Percentiles rank a stretch among this genome's conserved stretches.
phyloP scores from a whole-genome alignment of 2,888 invertebrate genomes.

The Polydrusus tereticollis region DNA sequence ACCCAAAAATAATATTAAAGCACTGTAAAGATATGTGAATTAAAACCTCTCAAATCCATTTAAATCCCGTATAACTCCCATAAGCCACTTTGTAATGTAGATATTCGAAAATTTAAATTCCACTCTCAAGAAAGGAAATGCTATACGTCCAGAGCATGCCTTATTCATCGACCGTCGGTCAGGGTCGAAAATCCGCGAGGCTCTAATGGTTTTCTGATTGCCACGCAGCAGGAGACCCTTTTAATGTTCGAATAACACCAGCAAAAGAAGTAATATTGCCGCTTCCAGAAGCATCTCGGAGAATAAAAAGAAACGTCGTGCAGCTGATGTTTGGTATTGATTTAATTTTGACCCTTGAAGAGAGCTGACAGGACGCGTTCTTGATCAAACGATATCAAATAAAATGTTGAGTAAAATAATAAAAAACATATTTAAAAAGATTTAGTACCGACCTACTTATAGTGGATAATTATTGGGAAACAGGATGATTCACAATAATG shows the following conservation, averaged over 20 bases:
- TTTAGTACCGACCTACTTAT: no score
- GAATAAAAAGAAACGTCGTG: slow-evolving; percentile 41
- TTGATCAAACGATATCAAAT: no score
- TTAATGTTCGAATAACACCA: slow-evolving; percentile 54
- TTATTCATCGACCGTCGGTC: slow-evolving; percentile 60
- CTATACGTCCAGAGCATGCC: slow-evolving; percentile 45
- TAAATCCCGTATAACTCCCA: not conserved
- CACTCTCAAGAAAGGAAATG: slow-evolving; percentile 15
- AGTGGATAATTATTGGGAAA: no score
- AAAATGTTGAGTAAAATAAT: no score
- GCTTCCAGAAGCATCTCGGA: slow-evolving; percentile 39
- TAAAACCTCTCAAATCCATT: not conserved
- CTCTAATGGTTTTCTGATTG: slow-evolving; percentile 66
- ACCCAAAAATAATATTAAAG: not conserved
- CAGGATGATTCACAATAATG: no score
- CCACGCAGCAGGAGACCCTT: slow-evolving; percentile 58
- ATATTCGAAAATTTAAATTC: slow-evolving; percentile 24
- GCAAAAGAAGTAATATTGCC: slow-evolving; percentile 49
- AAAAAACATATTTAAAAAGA: no score
- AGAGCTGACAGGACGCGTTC: no score
- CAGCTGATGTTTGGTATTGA: slow-evolving; percentile 25
- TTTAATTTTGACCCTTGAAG: no score
- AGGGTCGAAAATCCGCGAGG: slow-evolving; percentile 61
- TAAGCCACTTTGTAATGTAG: slow-evolving; percentile 24
- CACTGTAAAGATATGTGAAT: not conserved